phyloP scores from a whole-genome alignment of 2,888 invertebrate species.

The Biston betularia region DNA sequence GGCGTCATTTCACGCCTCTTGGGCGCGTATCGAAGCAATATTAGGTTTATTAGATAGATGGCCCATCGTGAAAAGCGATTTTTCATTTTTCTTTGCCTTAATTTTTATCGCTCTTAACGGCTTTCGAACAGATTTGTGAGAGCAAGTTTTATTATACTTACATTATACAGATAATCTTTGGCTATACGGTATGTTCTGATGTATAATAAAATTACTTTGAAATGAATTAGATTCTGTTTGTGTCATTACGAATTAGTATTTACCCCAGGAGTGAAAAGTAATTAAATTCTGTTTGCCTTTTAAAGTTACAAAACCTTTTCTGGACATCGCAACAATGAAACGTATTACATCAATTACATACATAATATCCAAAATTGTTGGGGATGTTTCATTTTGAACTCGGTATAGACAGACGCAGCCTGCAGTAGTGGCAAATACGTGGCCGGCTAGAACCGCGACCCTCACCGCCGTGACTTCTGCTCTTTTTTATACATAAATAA shows the following conservation, averaged over 20 bases:
- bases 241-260: conserved; percentile 16
- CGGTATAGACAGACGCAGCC: no score
- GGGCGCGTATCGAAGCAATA: conserved; percentile 83
- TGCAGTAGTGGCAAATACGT: no score
- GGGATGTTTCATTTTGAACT: conserved; percentile 28
- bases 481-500: no score
- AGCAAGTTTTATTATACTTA: conserved; percentile 42
- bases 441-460: no score
- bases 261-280: conserved; percentile 29
- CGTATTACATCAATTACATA: conserved; percentile 52
- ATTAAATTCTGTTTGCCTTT: conserved; percentile 38
- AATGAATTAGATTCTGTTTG: no score
- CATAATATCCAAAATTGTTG: conserved; percentile 51
- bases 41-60: conserved; percentile 84
- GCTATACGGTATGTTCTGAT: neutral
- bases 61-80: conserved; percentile 73
- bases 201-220: neutral
- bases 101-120: conserved; percentile 60
- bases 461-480: no score
- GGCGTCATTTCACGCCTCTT: conserved; percentile 83
- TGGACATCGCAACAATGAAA: conserved; percentile 56
- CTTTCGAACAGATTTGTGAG: conserved; percentile 49
- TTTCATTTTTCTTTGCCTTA: conserved; percentile 67
- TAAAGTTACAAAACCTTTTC: conserved; percentile 46
- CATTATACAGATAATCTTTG: conserved; percentile 6